Conservation (phyloP, 2,797 vertebrate species). For the Streptopelia turtur region DNA sequence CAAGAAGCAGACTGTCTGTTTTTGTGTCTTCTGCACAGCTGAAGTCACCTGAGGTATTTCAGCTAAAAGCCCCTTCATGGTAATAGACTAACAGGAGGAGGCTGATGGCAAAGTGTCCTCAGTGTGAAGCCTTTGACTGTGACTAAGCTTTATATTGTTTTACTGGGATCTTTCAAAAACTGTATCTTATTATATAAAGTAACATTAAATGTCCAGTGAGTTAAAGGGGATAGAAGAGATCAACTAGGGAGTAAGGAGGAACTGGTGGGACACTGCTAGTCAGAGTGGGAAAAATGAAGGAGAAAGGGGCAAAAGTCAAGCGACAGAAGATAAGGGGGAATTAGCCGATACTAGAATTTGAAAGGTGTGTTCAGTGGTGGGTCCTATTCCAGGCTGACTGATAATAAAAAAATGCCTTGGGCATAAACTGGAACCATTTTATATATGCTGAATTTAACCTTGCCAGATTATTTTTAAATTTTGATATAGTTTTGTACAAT, state of each 20-base stretch:
- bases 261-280: background rate
- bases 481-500: background rate
- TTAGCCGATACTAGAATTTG: background rate
- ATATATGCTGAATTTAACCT: background rate
- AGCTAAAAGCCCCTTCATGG: constrained; percentile 1
- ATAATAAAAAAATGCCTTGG: background rate
- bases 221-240: background rate
- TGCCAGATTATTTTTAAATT: background rate
- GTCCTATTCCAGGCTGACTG: background rate
- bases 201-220: background rate
- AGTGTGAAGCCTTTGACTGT: background rate
- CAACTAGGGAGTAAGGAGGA: background rate
- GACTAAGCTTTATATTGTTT: background rate
- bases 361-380: background rate
- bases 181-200: background rate
- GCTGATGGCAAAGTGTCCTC: background rate
- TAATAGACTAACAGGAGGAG: background rate
- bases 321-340: background rate
- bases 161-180: background rate
- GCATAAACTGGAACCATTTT: background rate
- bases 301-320: background rate
- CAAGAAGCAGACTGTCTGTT: background rate
- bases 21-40: background rate
- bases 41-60: constrained; percentile 4
- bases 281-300: background rate